Evolutionary conservation across 1,140 invertebrate species (phyloP), one percentile per base, ranked within the genome.

Genomic region (Parapsyche elsis): DNA sequence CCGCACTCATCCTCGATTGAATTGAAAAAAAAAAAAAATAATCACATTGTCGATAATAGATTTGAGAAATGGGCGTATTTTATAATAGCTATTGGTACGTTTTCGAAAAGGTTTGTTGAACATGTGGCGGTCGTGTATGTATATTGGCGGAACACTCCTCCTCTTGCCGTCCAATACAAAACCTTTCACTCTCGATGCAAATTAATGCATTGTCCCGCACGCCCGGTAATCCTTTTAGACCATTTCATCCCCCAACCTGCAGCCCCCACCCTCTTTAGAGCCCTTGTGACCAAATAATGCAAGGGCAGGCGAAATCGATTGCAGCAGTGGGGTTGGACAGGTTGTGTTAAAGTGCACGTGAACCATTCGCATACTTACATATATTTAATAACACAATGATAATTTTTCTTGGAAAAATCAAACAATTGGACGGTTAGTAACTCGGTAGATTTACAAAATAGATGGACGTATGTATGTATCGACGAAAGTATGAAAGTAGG

Each of bases 171-270:
- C 76, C 81, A 83, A 80, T 80, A 83, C 70, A 83, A 83, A 83
- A 83, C 79, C 79, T 83, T 83, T 81, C 81, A 79, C 78, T 83
- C 78, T 81, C 80, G 80, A 83, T 83, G 82, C 82, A 83, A 83
- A 83, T 83, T 81, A 83, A 80, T 83, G 82, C 82, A 83, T 83
- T 83, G 82, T 83, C 78, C 82, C 75, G 74, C 79, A 23, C 82
- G 78, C 77, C 79, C 80, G 78, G 74, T 83, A 83, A 83, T 83
- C 82, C 82, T 80, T 83, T 83, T 83, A 83, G 80, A 77, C 82
- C 80, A 80, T 81, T 80, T 77, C 78, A 67, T 77, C 78, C 80
- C 44, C 74, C 74, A 16, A 78, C 81, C 73, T 79, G 76, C 14
- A n/a, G 0, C n/a, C 23, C 70, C 53, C 26, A 46, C 67, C 30